Evolutionary conservation across 2,888 invertebrate genomes (phyloP).

Genomic region (Palloptera scutellata): DNA sequence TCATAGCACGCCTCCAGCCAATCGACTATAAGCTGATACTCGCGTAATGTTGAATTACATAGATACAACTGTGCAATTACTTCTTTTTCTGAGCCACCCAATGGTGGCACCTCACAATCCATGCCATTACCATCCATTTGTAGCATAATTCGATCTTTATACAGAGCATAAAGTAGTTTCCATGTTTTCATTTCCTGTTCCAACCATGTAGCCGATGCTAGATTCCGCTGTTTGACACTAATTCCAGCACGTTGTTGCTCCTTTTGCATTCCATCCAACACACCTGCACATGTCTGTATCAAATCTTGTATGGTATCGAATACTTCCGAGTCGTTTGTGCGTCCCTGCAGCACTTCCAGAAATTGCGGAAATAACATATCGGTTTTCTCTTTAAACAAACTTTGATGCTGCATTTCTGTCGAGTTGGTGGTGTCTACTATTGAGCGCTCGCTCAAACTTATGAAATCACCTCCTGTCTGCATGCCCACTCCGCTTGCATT

Average conservation of each 20-base stretch:
- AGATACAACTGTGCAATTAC: slow-evolving; percentile 62
- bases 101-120: slow-evolving; percentile 59
- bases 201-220: slow-evolving; percentile 67
- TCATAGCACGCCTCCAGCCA: slow-evolving; percentile 88
- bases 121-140: slow-evolving; percentile 52
- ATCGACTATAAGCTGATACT: slow-evolving; percentile 86
- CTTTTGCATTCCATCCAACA: slow-evolving; percentile 51
- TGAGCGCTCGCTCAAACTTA: slow-evolving; percentile 39
- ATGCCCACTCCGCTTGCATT: slow-evolving; percentile 31
- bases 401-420: slow-evolving; percentile 28
- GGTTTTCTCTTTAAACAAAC: slow-evolving; percentile 47
- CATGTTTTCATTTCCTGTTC: slow-evolving; percentile 89
- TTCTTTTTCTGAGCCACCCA: slow-evolving; percentile 68
- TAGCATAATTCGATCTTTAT: slow-evolving; percentile 76
- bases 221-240: slow-evolving; percentile 33
- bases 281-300: slow-evolving; percentile 51
- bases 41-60: slow-evolving; percentile 69
- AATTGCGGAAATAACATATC: slow-evolving; percentile 59
- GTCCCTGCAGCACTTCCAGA: slow-evolving; percentile 58
- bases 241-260: slow-evolving; percentile 43
- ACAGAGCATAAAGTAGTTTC: slow-evolving; percentile 83
- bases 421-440: slow-evolving; percentile 29
- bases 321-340: slow-evolving; percentile 53
- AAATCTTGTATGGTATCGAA: slow-evolving; percentile 57
- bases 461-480: slow-evolving; percentile 32